Conservation (phyloP, 2,113 vertebrate genomes). For the Raja brachyura region DNA sequence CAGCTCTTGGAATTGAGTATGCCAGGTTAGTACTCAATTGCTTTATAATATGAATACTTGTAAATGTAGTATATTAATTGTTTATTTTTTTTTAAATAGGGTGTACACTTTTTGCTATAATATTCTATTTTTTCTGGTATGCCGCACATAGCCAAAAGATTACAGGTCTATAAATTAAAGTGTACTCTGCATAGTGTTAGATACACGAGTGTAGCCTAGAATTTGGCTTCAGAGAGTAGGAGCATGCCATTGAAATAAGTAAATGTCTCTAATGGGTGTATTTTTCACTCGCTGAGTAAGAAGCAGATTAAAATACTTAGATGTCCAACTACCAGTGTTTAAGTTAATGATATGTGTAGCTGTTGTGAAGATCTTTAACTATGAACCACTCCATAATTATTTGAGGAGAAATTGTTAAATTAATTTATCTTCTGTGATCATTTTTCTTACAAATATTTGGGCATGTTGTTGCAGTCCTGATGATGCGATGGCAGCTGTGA, state of each 20-base stretch:
- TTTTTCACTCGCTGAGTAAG: not conserved
- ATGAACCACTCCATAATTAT: not conserved
- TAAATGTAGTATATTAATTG: not conserved
- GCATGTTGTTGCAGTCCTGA: not conserved
- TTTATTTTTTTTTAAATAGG: not conserved
- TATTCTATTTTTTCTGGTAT: not conserved
- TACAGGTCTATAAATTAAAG: not conserved
- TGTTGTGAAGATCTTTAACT: not conserved
- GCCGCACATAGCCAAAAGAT: not conserved
- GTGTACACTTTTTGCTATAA: not conserved
- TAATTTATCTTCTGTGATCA: not conserved
- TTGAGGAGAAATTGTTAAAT: not conserved
- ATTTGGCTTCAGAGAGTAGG: not conserved
- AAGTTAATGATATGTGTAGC: not conserved
- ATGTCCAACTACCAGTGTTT: not conserved
- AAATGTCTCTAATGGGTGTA: not conserved
- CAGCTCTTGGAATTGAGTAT: slow-evolving; percentile 79
- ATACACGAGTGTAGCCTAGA: not conserved
- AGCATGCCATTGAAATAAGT: not conserved
- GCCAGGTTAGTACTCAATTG: slow-evolving; percentile 67
- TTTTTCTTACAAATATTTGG: not conserved
- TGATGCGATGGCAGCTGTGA: not conserved
- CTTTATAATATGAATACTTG: not conserved
- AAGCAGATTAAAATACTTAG: not conserved
- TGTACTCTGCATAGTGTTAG: not conserved